Evolutionary conservation across 2,888 invertebrate species (phyloP), one percentile per base, ranked within the genome.

Genomic region (Melanchra persicariae): DNA sequence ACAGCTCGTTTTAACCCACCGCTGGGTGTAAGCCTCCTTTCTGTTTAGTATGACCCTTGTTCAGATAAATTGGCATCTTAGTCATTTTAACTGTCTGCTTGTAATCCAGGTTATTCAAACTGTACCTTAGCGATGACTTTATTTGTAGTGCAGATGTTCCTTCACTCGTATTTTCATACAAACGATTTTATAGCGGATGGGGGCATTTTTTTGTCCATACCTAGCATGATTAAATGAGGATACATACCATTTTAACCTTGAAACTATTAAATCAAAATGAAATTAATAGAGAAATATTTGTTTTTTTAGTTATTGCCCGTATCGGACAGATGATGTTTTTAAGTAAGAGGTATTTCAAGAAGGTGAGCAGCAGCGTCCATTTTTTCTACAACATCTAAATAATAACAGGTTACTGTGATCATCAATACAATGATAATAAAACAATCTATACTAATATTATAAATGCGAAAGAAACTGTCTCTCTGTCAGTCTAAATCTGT

Each of bases 21-120:
- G 73, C 67, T 77, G 67, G 17, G 52, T 54, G 49, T 43, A 40
- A 73, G 1, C 52, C 59, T 54, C 26, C 10, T 59, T 72, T 77
- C 4, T 37, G 15, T 55, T 62, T 49, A 15, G 7, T 17, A n/a
- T 55, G 54, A 37, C 30, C n/a, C 43, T 10, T 63, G 22, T 61
- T n/a, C 47, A 34, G 9, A 76, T 52, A 47, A 47, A 76, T 70
- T 70, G 40, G n/a, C 49, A 59, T 47, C 49, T 51, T 45, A 54
- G 4, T 67, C 0, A 49, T 37, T 49, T 60, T 47, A 4, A 30
- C 17, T 1, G n/a, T 45, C 22, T 47, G 1, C 4, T 40, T 45
- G 7, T 49, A 17, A 30, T 37, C 26, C 4, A 51, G n/a, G 24
- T 24, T 55, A 34, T 55, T 55, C 6, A 12, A 34, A 22, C 22